Percentiles rank a stretch among this genome's conserved stretches.
phyloP scores from a whole-genome alignment of 2,797 vertebrate genomes.

The Mycteria americana region DNA sequence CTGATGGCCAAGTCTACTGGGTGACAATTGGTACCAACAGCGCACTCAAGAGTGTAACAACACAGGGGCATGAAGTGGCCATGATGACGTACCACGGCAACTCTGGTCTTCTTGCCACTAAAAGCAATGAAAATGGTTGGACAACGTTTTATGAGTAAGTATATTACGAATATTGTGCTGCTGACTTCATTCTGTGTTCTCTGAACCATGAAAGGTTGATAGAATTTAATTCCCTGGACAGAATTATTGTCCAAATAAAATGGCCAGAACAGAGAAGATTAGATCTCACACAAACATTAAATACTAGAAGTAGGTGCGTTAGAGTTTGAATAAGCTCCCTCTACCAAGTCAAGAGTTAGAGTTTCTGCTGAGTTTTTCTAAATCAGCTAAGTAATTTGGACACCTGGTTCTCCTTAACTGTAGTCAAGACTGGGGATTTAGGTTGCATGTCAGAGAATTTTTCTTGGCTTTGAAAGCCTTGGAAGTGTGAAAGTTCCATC shows the following conservation, averaged over 20 bases:
- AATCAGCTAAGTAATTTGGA: background rate
- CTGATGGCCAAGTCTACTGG: constrained; percentile 95
- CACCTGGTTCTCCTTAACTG: background rate
- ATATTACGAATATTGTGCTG: background rate
- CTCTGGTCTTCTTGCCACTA: constrained; percentile 93
- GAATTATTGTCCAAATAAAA: background rate
- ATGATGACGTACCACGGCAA: constrained; percentile 97
- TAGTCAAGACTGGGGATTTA: background rate
- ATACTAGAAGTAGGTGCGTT: background rate
- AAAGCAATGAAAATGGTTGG: constrained; percentile 97
- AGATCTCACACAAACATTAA: background rate
- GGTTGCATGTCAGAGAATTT: background rate
- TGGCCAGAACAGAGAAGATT: background rate
- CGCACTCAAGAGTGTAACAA: constrained; percentile 89
- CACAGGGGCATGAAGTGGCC: constrained; percentile 91
- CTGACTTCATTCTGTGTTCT: background rate
- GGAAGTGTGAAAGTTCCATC: background rate
- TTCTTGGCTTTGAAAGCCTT: constrained; percentile 11
- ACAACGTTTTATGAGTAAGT: constrained; percentile 99
- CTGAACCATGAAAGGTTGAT: background rate
- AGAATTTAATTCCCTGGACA: background rate
- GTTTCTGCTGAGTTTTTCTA: constrained; percentile 2
- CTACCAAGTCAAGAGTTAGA: background rate
- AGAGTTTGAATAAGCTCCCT: background rate
- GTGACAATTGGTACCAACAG: constrained; percentile 96